Conservation (phyloP, 1,140 invertebrate species). For the Drosophila nasuta region DNA sequence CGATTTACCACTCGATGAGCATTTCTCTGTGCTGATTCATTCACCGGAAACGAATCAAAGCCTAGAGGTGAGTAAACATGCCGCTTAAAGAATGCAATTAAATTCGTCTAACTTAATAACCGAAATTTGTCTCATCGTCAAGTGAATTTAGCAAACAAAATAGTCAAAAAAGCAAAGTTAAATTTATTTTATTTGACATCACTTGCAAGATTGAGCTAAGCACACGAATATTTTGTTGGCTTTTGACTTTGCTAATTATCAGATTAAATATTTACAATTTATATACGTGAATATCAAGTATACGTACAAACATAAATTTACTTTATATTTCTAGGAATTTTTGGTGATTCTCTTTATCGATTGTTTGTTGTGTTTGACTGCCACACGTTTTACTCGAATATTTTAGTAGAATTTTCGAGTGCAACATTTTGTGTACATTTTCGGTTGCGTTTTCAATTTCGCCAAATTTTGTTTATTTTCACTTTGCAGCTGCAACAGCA, state of each 20-base stretch:
- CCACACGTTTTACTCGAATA: slow-evolving; percentile 39
- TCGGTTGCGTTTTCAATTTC: slow-evolving; percentile 56
- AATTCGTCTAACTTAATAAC: neutral
- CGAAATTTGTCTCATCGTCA: neutral
- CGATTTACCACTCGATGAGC: slow-evolving; percentile 54
- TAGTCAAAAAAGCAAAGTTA: neutral
- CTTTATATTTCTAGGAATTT: neutral
- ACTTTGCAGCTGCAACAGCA: slow-evolving; percentile 24
- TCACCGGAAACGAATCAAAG: slow-evolving; percentile 65
- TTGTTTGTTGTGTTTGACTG: slow-evolving; percentile 26
- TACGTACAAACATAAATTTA: too few relatives aligned
- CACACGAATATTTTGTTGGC: too few relatives aligned
- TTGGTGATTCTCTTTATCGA: neutral
- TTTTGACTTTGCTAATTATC: neutral
- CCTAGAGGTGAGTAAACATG: slow-evolving; percentile 51
- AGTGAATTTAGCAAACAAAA: neutral
- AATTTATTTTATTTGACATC: neutral
- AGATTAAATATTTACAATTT: slow-evolving; percentile 5
- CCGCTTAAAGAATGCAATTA: neutral
- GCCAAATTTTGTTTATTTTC: slow-evolving; percentile 50
- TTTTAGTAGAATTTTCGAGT: slow-evolving; percentile 37
- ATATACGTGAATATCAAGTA: neutral
- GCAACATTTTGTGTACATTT: slow-evolving; percentile 55
- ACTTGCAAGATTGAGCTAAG: neutral
- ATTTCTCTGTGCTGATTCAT: slow-evolving; percentile 53